Evolutionary conservation across 2,797 vertebrate genomes (phyloP), one percentile per base, ranked within the genome.

Genomic region (Cygnus olor): DNA sequence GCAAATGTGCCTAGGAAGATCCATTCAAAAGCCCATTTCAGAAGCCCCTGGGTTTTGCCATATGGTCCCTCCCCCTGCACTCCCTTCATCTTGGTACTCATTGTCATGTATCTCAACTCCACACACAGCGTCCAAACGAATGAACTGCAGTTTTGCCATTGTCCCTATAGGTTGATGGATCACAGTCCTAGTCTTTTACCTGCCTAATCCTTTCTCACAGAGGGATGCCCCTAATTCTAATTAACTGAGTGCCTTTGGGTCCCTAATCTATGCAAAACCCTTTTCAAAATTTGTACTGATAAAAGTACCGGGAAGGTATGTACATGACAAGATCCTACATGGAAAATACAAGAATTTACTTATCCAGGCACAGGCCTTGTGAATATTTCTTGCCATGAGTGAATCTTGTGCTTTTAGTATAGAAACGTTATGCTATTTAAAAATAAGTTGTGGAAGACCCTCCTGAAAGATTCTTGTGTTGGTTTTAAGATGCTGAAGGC

Each of bases 191-290:
- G 79, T 40, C 92, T 96, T 95, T 93, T 96, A 96, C 95, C 91
- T 96, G 84, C 63, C 69, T 95, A 96, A 97, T 97, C 86, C 90
- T 81, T 91, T 93, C 96, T 85, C 90, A 87, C 95, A 95, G 90
- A 93, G 94, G 85, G 85, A 95, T 83, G 74, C 54, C 76, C 69
- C 65, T 91, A 94, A 93, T 95, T 96, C 90, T 89, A 87, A 96
- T 96, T 95, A 97, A 87, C 63, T 70, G 54, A 66, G 44, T 70
- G 63, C 65, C 88, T 95, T 88, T 92, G 63, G 86, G 61, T 93
- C 58, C 84, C 88, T 94, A 90, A 92, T 91, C 94, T 90, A 79
- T 81, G 90, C 72, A 91, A 95, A 96, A 93, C 72, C 72, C 88
- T 84, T 70, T 90, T 83, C 56, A 89, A 91, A 96, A 95, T 32